Conservation (phyloP, 2,797 vertebrate genomes). For the Agapornis canus region DNA sequence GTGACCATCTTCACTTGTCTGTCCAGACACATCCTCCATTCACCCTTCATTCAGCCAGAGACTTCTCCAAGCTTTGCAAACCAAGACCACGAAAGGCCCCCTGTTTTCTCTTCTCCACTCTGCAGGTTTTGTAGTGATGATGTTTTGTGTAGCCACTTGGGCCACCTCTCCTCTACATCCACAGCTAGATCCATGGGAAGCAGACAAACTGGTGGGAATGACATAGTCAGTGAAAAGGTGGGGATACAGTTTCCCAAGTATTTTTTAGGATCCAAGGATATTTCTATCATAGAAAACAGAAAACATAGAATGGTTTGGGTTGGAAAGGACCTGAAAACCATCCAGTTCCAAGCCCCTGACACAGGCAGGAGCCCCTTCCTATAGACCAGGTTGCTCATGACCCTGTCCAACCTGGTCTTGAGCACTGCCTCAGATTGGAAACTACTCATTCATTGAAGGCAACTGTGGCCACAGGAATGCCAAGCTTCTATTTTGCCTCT, state of each 20-base stretch:
- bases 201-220: background rate
- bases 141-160: background rate
- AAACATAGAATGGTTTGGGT: background rate
- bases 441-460: background rate
- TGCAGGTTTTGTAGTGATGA: background rate
- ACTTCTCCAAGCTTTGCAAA: background rate
- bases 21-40: background rate
- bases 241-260: background rate
- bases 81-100: background rate
- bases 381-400: background rate
- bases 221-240: background rate
- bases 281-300: background rate
- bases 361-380: background rate
- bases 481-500: background rate
- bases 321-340: background rate
- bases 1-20: background rate
- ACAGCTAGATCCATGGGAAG: background rate
- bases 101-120: background rate
- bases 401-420: background rate
- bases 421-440: background rate
- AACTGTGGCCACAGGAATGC: background rate
- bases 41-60: background rate
- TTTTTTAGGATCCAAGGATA: background rate
- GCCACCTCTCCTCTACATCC: background rate
- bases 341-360: background rate